Base-by-base conservation (phyloP, 2,797 vertebrate genomes). In the Lerista edwardsae region DNA sequence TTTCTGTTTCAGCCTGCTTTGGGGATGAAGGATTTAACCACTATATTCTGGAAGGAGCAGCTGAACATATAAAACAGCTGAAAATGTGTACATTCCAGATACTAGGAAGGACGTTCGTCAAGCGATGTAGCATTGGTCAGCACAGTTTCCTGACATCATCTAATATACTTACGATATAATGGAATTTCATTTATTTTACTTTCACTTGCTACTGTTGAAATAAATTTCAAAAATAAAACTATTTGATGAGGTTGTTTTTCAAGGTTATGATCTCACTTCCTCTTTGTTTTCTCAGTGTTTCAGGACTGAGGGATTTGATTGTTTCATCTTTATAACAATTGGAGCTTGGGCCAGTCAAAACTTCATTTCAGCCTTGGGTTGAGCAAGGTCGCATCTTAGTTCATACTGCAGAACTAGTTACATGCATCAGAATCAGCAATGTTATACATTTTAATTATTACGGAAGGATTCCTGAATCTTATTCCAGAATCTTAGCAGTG, bases 1-100 rank as follows among this genome's bases (percentile, higher is more conserved):
- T 84, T 92, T 92, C 93, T 80, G 73, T 95, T 95, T 89, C 92
- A 97, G 96, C 94, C 91, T 97, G 29, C 96, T 97, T 86, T 97
- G 96, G 96, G 96, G 96, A 91, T 97, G 93, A 97, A 94, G 73
- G 87, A 94, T 88, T 86, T 92, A 91, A 59, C 73, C 44, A 84
- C 86, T 84, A 89, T 88, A 93, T 92, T 92, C 39, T 94, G 92
- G 91, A 93, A 69, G 72, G 90, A 91, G 57, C 88, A 12, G 67
- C 39, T 80, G 91, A 89, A 91, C 91, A 82, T 88, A 86, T 75
- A 61, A 77, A 90, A 80, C 88, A 77, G 88, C 84, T 91, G 95
- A 95, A 95, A 89, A 91, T 91, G 34, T 31, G 25, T 75, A 39
- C 85, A 88, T 92, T 93, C 94, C 87, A 85, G 93, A 92, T 89